These are phyloP conservation scores for Muntiacus reevesi DNA, from an alignment of 2,113 vertebrate genomes.

Conservation along the genomic window DNA sequence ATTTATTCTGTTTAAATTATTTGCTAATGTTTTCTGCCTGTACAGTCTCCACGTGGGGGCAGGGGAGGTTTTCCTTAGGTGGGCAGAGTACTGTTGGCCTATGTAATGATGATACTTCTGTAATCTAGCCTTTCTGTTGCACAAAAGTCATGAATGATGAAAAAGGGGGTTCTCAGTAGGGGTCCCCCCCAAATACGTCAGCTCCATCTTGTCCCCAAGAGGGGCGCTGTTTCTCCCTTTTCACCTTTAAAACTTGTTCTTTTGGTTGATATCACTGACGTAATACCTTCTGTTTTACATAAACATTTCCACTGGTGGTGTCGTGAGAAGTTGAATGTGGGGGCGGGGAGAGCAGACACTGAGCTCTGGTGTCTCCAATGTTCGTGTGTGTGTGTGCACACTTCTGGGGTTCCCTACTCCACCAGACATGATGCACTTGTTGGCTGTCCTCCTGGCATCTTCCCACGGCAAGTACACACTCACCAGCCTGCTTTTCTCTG, in stretches of 20 bases:
- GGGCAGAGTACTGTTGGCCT: not conserved
- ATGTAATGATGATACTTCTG: not conserved
- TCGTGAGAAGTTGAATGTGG: not conserved
- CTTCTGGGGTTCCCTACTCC: not conserved
- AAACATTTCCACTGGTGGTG: not conserved
- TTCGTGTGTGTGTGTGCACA: not conserved
- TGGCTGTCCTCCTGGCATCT: not conserved
- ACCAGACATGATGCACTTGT: not conserved
- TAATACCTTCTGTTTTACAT: not conserved
- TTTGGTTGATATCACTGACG: not conserved
- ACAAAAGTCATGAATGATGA: not conserved
- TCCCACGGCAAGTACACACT: not conserved
- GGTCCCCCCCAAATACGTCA: not conserved
- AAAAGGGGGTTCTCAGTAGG: too few species aligned
- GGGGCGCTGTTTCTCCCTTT: not conserved
- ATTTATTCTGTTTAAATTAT: not conserved
- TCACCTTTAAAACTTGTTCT: not conserved
- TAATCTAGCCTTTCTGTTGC: not conserved
- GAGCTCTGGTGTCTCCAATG: not conserved
- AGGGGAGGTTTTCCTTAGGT: accelerated
- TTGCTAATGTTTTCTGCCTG: not conserved
- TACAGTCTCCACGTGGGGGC: not conserved
- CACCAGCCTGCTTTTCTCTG: not conserved
- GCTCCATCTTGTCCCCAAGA: not conserved
- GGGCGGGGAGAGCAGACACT: accelerated